Conservation (phyloP, 2,113 vertebrate species). For the Ctenomys sociabilis region DNA sequence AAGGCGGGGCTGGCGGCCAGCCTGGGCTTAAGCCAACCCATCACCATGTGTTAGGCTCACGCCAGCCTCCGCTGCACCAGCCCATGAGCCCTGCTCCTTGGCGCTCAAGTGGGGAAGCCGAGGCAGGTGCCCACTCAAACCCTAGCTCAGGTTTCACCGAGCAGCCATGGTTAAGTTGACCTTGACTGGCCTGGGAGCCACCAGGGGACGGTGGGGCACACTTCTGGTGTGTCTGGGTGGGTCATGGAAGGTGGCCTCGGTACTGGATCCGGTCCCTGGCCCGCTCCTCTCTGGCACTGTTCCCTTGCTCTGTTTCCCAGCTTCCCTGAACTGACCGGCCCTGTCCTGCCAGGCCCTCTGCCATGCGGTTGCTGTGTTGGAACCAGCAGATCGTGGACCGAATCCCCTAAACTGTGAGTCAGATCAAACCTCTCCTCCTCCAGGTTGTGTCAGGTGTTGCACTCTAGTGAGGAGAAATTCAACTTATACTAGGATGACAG, state of each 20-base stretch:
- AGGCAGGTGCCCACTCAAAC: not conserved
- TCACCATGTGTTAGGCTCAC: not conserved
- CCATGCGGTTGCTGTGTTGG: not conserved
- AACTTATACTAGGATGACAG: not conserved
- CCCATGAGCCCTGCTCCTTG: not conserved
- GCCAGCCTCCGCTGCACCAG: not conserved
- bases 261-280: not conserved
- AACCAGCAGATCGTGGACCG: not conserved
- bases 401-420: not conserved
- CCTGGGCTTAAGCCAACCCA: not conserved
- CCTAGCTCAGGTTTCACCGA: not conserved
- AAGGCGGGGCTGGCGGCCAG: not conserved
- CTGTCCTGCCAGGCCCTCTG: not conserved
- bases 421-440: not conserved
- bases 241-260: not conserved
- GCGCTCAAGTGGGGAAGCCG: not conserved
- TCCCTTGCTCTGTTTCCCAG: not conserved
- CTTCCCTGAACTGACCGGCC: not conserved
- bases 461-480: not conserved
- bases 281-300: not conserved
- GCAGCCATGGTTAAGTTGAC: not conserved
- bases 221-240: not conserved
- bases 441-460: not conserved
- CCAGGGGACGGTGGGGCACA: not conserved
- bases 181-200: not conserved